Base-by-base conservation (phyloP, 2,888 invertebrate genomes). In the Drosophila quasianomalipes region DNA sequence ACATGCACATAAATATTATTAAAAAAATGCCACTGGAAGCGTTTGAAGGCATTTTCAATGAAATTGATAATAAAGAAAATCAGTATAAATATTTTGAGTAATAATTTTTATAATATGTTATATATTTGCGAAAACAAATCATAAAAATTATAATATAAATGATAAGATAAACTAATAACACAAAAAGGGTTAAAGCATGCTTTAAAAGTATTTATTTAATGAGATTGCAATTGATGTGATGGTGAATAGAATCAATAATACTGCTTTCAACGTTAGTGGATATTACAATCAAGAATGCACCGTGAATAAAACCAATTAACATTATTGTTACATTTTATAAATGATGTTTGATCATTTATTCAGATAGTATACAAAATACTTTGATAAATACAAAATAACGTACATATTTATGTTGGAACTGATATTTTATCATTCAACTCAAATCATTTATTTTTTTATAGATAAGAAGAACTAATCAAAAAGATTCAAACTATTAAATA, bases 51-150 rank as follows among this genome's bases (percentile, higher is more conserved):
- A 51, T 58, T 66, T 66, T 51, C n/a, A 60, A 52, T n/a, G 33
- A n/a, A 49, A 62, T 47, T 53, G 65, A 65, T 55, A 54, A 41
- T 30, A 30, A 22, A 33, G 4, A 57, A 60, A 66, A 76, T 52
- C 72, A 65, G 61, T 54, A 64, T 51, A 41, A 63, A 63, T 53
- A 16, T 26, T n/a, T 66, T 33, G 14, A 19, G 30, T 14, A 22
- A 33, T 44, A 52, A 53, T 44, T 19, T 54, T 41, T 6, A 66
- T 65, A 49, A 28, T 47, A 3, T 19, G 19, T 16, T 19, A 7
- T 7, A n/a, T 10, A 41, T 41, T n/a, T 41, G n/a, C 37, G n/a
- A n/a, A 41, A 41, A 44, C 9, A 10, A 41, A 55, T 41, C 49
- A 57, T 35, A 67, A 2, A 57, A 55, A 51, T 31, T 26, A 28